A percentile compares a stretch with the other conserved stretches of the same genome.
phyloP scores from a whole-genome alignment of 2,113 vertebrate species.

The Daphoenositta chrysoptera region DNA sequence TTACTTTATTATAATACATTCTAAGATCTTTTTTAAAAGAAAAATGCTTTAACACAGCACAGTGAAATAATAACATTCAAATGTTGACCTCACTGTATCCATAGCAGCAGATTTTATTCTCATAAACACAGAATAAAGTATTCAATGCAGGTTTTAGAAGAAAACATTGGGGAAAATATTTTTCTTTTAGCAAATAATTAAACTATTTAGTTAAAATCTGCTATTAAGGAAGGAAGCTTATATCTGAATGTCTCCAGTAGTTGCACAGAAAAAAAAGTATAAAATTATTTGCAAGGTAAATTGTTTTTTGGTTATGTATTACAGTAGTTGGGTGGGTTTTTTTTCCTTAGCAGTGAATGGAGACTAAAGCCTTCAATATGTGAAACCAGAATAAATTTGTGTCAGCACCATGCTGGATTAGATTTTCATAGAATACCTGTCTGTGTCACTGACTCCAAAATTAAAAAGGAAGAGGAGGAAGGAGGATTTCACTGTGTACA shows the following conservation, averaged over 20 bases:
- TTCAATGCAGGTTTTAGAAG: conserved; percentile 37
- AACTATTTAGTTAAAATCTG: conserved; percentile 48
- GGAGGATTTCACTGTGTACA: not conserved
- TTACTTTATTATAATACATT: not conserved
- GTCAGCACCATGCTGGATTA: not conserved
- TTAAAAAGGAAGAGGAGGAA: not conserved
- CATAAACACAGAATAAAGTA: conserved; percentile 33
- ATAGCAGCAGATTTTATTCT: conserved; percentile 60
- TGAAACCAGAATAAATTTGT: not conserved
- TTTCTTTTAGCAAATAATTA: conserved; percentile 46
- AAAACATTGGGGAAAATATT: conserved; percentile 10
- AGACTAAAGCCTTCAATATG: not conserved
- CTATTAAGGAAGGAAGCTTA: conserved; percentile 8
- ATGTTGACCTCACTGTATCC: conserved; percentile 57
- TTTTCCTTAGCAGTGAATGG: not conserved
- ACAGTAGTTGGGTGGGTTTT: not conserved
- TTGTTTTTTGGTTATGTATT: not conserved
- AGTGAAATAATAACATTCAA: conserved; percentile 16
- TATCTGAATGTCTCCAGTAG: conserved; percentile 26
- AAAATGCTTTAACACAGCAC: not conserved
- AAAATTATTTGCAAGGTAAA: conserved; percentile 42
- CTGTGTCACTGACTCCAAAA: not conserved
- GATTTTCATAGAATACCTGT: not conserved
- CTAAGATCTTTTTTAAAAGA: not conserved
- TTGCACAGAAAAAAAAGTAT: not conserved